These are phyloP conservation scores for Lasioglossum morio DNA, from an alignment of 2,888 invertebrate species.

Conservation along the genomic window DNA sequence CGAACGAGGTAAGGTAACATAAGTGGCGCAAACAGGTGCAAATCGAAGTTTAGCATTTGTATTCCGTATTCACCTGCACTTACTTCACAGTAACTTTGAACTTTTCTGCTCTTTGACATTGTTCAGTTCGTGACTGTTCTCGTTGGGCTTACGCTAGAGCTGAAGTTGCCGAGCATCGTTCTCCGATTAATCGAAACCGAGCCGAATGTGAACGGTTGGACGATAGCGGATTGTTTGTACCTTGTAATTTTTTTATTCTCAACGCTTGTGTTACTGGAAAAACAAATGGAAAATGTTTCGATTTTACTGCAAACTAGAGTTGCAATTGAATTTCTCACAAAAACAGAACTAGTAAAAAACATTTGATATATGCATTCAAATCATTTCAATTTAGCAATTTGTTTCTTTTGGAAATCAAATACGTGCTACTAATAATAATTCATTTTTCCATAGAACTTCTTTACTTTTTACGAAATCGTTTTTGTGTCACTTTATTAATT, in stretches of 20 bases:
- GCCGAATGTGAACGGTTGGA: constrained; percentile 25
- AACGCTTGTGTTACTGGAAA: background rate
- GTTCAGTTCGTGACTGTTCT: constrained; percentile 65
- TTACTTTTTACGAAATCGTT: background rate
- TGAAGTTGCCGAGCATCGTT: constrained; percentile 59
- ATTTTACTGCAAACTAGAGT: background rate
- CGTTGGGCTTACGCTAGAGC: constrained; percentile 73
- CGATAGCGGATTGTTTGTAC: constrained; percentile 4
- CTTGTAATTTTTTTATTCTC: background rate
- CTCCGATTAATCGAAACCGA: constrained; percentile 36
- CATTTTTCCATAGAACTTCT: background rate
- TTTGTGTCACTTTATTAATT: background rate
- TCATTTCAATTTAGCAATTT: background rate
- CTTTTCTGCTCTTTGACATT: constrained; percentile 47
- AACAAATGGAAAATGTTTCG: background rate
- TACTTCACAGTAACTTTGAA: constrained; percentile 49
- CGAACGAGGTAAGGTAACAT: constrained; percentile 69
- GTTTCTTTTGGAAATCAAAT: background rate
- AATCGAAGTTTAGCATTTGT: constrained; percentile 29
- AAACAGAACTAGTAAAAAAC: background rate
- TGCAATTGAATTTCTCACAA: background rate
- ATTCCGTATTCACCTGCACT: constrained; percentile 48
- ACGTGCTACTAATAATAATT: background rate
- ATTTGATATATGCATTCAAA: background rate
- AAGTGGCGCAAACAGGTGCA: constrained; percentile 57